Conservation (phyloP, 2,113 vertebrate genomes). For the Sebastes schlegelii region DNA sequence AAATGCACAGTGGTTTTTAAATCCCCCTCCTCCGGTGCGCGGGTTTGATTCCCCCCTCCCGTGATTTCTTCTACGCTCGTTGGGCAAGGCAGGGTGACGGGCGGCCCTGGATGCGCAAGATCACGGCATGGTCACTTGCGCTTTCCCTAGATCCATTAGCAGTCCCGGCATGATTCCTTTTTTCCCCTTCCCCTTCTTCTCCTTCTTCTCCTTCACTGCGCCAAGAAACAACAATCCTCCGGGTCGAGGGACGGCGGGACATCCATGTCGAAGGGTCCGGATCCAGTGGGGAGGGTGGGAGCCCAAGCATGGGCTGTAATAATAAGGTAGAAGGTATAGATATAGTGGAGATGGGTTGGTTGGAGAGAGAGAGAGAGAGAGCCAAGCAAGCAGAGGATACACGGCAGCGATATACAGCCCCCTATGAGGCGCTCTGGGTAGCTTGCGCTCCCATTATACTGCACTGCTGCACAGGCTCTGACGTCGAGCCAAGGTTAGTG, state of each 20-base stretch:
- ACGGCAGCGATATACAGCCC: slow-evolving; percentile 82
- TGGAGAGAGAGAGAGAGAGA: slow-evolving; percentile 82
- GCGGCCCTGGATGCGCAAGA: slow-evolving; percentile 87
- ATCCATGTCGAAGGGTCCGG: slow-evolving; percentile 91
- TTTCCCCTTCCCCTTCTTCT: slow-evolving; percentile 51
- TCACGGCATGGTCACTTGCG: slow-evolving; percentile 97
- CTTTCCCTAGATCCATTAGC: slow-evolving; percentile 92
- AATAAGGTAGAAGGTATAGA: slow-evolving; percentile 40
- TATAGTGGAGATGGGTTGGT: slow-evolving; percentile 73
- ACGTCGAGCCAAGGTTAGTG: slow-evolving; percentile 95
- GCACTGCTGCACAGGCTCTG: slow-evolving; percentile 98
- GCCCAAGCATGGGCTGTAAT: slow-evolving; percentile 62
- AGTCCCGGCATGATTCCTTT: slow-evolving; percentile 92
- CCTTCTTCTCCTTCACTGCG: slow-evolving; percentile 87
- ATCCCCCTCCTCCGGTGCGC: slow-evolving; percentile 83
- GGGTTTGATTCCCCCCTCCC: slow-evolving; percentile 85
- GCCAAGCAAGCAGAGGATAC: slow-evolving; percentile 80
- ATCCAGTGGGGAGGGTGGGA: slow-evolving; percentile 81
- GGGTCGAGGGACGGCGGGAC: slow-evolving; percentile 93
- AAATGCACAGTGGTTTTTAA: slow-evolving; percentile 84
- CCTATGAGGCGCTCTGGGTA: slow-evolving; percentile 83
- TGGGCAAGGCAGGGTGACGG: slow-evolving; percentile 86
- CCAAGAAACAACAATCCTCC: slow-evolving; percentile 92
- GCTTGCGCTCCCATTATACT: slow-evolving; percentile 89
- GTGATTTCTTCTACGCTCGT: slow-evolving; percentile 83